phyloP scores from a whole-genome alignment of 2,888 invertebrate species.

The Deilephila elpenor region DNA sequence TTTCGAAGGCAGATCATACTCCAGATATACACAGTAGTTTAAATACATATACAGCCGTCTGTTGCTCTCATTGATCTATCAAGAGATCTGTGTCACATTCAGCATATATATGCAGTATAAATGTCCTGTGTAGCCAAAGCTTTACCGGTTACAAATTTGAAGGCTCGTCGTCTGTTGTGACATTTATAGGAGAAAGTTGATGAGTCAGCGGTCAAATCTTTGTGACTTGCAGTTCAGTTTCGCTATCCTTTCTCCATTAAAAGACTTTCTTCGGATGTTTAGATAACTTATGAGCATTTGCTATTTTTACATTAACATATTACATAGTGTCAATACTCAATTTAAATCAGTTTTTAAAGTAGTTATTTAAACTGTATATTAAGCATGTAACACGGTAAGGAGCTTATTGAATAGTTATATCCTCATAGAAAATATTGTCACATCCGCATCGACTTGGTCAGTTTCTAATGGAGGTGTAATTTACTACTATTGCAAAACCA shows the following conservation, averaged over 20 bases:
- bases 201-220: constrained; percentile 50
- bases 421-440: neutral
- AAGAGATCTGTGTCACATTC: too few relatives aligned
- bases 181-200: constrained; percentile 52
- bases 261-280: constrained; percentile 36
- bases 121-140: neutral
- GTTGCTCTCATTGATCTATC: too few relatives aligned
- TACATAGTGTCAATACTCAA: neutral
- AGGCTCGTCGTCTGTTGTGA: constrained; percentile 42
- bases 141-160: neutral
- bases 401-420: neutral
- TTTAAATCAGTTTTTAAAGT: neutral
- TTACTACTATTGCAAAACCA: neutral
- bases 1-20: too few relatives aligned
- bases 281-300: neutral
- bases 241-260: constrained; percentile 51
- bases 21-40: too few relatives aligned
- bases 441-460: neutral
- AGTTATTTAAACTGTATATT: neutral
- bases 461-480: neutral
- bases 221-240: constrained; percentile 45
- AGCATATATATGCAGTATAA: neutral
- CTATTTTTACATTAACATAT: neutral
- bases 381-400: too few relatives aligned
- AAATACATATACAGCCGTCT: too few relatives aligned